Conservation (phyloP, 2,888 invertebrate genomes). For the Drosophila atripex region DNA sequence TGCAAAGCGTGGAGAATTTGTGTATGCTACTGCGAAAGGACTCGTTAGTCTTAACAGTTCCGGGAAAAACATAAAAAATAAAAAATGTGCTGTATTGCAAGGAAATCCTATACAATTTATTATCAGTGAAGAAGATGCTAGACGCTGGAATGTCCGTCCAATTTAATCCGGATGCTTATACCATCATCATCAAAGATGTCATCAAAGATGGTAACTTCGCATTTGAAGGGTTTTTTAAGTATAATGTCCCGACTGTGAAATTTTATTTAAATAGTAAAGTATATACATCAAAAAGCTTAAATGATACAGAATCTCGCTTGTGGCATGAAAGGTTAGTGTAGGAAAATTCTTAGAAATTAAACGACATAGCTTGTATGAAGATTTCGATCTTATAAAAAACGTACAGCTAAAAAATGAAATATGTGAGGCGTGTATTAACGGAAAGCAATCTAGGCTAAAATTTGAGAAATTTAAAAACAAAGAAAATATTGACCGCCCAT, state of each 20-base stretch:
- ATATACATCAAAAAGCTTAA: slow-evolving; percentile 5
- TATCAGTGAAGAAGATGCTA: slow-evolving; percentile 5
- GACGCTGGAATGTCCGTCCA: slow-evolving; percentile 5
- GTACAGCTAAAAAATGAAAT: slow-evolving; percentile 2
- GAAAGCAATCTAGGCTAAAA: slow-evolving; percentile 1
- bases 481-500: neutral
- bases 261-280: slow-evolving; percentile 1
- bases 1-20: slow-evolving; percentile 4
- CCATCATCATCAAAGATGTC: no score
- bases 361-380: slow-evolving; percentile 1
- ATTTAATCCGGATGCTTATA: no score
- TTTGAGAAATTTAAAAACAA: slow-evolving; percentile 6
- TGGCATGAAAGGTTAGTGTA: slow-evolving; percentile 1
- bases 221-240: neutral
- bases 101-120: no score
- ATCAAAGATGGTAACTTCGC: slow-evolving; percentile 7
- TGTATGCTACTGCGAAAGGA: no score
- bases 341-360: slow-evolving; percentile 13
- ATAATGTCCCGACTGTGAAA: neutral
- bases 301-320: neutral
- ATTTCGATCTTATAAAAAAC: neutral
- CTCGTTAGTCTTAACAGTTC: neutral
- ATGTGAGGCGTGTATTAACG: neutral
- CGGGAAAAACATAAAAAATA: neutral
- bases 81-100: neutral